A percentile compares a stretch with the other conserved stretches of the same genome.
Conservation (phyloP, 2,888 invertebrate species). For the Anoplius nigerrimus region DNA sequence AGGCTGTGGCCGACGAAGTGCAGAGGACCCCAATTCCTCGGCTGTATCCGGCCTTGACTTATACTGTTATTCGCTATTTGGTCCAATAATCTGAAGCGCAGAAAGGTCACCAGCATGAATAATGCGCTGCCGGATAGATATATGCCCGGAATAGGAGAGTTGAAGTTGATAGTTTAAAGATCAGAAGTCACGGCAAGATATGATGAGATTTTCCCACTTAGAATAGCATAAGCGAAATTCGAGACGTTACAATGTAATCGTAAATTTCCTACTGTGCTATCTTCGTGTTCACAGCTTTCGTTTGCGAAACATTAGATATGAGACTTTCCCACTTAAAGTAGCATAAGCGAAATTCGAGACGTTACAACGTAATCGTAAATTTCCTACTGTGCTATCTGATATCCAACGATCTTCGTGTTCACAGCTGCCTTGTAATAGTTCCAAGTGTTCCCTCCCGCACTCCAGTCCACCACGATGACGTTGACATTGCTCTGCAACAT, state of each 20-base stretch:
- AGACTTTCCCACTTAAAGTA: too few relatives aligned
- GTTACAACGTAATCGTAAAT: too few relatives aligned
- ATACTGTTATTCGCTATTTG: slow-evolving; percentile 75
- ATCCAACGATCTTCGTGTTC: slow-evolving; percentile 78
- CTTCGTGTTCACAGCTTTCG: too few relatives aligned
- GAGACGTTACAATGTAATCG: too few relatives aligned
- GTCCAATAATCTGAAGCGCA: slow-evolving; percentile 73
- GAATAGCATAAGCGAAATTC: too few relatives aligned
- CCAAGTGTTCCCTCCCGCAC: slow-evolving; percentile 79
- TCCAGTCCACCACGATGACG: slow-evolving; percentile 81
- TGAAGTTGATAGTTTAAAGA: too few relatives aligned
- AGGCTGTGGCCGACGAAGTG: slow-evolving; percentile 81
- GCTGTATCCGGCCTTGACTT: slow-evolving; percentile 67
- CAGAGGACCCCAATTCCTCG: slow-evolving; percentile 64
- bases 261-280: too few relatives aligned
- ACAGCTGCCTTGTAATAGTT: slow-evolving; percentile 80
- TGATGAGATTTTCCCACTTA: too few relatives aligned
- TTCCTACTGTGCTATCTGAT: slow-evolving; percentile 76
- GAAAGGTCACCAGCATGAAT: not conserved
- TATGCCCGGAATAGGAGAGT: not conserved
- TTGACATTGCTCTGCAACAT: slow-evolving; percentile 78
- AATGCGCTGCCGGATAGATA: not conserved
- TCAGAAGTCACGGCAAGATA: too few relatives aligned
- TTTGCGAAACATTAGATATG: too few relatives aligned
- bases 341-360: too few relatives aligned